These are phyloP conservation scores for Diorhabda sublineata DNA, from an alignment of 1,140 invertebrate genomes.

Conservation along the genomic window DNA sequence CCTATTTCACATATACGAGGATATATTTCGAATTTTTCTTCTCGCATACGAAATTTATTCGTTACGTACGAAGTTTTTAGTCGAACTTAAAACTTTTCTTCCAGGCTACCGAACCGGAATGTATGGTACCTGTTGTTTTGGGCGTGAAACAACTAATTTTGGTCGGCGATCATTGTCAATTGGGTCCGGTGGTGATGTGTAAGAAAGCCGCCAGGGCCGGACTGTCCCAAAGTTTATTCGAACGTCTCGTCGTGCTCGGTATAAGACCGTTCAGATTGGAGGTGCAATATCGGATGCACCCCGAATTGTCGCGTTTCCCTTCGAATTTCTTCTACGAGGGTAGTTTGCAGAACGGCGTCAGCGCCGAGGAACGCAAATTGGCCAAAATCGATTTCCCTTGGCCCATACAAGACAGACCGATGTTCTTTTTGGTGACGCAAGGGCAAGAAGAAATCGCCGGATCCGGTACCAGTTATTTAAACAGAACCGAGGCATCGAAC, in stretches of 20 bases:
- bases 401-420: constrained; percentile 93
- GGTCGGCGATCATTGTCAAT: constrained; percentile 98
- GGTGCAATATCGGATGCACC: constrained; percentile 99
- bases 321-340: constrained; percentile 99
- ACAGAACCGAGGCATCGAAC: constrained; percentile 96
- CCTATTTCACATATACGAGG: no score
- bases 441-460: constrained; percentile 99
- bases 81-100: not conserved
- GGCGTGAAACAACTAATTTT: constrained; percentile 95
- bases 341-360: constrained; percentile 92
- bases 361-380: constrained; percentile 87
- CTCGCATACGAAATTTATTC: no score
- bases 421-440: constrained; percentile 98
- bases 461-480: constrained; percentile 96
- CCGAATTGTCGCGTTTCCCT: constrained; percentile 93
- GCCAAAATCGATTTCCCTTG: constrained; percentile 95
- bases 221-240: constrained; percentile 95
- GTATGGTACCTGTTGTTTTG: constrained; percentile 94
- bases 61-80: no score
- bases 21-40: no score
- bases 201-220: constrained; percentile 97
- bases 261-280: constrained; percentile 92
- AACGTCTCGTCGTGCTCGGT: constrained; percentile 92
- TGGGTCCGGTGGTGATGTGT: constrained; percentile 98
- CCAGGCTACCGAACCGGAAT: constrained; percentile 70